Percentiles rank a stretch among this genome's conserved stretches.
phyloP scores from a whole-genome alignment of 2,797 vertebrate species.

The Xiphorhynchus erythropygius region DNA sequence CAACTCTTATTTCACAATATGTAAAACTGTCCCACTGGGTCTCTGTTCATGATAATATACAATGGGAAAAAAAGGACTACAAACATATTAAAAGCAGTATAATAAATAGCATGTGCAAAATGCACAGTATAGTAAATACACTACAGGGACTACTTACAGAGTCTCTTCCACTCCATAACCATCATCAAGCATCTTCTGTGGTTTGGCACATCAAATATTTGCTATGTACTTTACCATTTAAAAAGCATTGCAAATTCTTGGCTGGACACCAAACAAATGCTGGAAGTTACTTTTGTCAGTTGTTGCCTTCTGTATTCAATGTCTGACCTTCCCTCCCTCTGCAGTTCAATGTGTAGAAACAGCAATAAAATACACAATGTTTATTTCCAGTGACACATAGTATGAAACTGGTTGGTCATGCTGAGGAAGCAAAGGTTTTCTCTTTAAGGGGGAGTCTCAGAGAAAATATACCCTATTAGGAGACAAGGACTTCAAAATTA shows the following conservation, averaged over 20 bases:
- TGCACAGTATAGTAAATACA: constrained; percentile 28
- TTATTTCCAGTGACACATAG: constrained; percentile 8
- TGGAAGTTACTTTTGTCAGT: constrained; percentile 23
- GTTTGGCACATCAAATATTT: constrained; percentile 51
- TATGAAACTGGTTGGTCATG: constrained; percentile 7
- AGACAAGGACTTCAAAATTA: not conserved
- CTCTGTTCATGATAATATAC: constrained; percentile 28
- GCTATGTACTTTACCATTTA: constrained; percentile 30
- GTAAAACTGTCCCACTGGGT: not conserved
- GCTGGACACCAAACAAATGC: constrained; percentile 27
- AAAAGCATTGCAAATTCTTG: constrained; percentile 43
- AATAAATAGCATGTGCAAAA: constrained; percentile 60
- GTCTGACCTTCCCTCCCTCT: constrained; percentile 35
- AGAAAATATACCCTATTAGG: not conserved
- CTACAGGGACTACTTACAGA: constrained; percentile 26
- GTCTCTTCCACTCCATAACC: constrained; percentile 19
- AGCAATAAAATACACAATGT: not conserved
- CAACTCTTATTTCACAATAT: constrained; percentile 3
- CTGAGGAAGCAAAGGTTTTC: not conserved
- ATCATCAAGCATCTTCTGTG: constrained; percentile 48
- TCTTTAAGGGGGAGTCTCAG: not conserved
- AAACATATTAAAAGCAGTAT: not conserved
- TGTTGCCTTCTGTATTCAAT: constrained; percentile 10
- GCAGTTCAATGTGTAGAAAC: constrained; percentile 9
- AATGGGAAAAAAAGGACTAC: not conserved